Base-by-base conservation (phyloP, 2,888 invertebrate species). In the Trachelus tabidus region DNA sequence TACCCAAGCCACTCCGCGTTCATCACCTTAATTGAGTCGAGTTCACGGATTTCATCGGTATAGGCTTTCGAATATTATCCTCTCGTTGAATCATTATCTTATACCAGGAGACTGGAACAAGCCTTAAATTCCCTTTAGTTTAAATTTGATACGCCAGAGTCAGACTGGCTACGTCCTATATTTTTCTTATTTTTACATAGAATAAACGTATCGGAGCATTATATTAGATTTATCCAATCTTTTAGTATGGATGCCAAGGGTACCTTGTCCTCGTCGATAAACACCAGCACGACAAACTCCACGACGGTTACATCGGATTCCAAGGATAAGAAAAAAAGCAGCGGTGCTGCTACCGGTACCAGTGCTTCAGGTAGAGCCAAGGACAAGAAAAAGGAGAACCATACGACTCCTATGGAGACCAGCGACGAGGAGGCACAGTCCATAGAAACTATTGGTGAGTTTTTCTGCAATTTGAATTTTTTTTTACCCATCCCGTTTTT, bases 401-500 rank as follows among this genome's bases (percentile, higher is more conserved):
- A 92, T 79, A 86, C 88, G 69, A 84, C 85, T 15, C 89, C 91
- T 1, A 92, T 93, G 90, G 94, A 94, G 82, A 93, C 93, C 40
- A 94, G 94, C 83, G 94, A 94, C 83, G 94, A 94, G 78, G 93
- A 93, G 79, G 90, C 92, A 33, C 91, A 91, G 79, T 83, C 87
- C 6, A 86, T 87, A 78, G 91, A 91, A 79, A 83, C 87, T n/a
- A 86, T 89, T 76, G 91, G 91, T 91, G 81, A 90, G 91, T 90
- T 31, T 73, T 31, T 31, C 37, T 34, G 73, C 31, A 71, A 71
- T 71, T 31, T 12, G 6, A 12, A 30, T 23, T 71, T 15, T 71
- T 30, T 71, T 30, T 71, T 2, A n/a, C 0, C 9, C 3, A 69
- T 35, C 12, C 12, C 35, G 35, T 71, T 34, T 69, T 69, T 33